Evolutionary conservation across 2,888 invertebrate genomes (phyloP).

Genomic region (Acanthococcus lagerstroemiae): DNA sequence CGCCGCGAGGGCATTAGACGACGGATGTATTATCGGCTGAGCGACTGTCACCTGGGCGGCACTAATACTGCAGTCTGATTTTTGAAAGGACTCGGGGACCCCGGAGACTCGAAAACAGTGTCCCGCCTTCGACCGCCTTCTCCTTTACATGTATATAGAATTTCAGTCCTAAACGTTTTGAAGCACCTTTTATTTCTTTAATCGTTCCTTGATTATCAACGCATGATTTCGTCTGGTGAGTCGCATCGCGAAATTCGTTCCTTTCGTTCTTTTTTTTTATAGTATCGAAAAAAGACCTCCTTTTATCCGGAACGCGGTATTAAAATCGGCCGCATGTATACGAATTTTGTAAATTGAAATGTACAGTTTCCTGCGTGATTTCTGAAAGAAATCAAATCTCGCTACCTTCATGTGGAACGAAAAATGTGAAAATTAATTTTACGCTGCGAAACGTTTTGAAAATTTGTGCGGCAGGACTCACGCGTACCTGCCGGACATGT

Average conservation of each 20-base stretch:
- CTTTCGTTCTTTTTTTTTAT: constrained; percentile 5
- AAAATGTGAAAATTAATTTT: not conserved
- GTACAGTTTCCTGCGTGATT: not conserved
- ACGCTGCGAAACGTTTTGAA: not conserved
- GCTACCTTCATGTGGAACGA: not conserved
- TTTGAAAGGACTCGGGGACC: not conserved
- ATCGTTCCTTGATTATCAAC: constrained; percentile 29
- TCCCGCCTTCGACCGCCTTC: constrained; percentile 28
- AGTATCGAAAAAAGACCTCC: not conserved
- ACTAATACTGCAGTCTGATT: constrained; percentile 20
- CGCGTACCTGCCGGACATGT: too few species aligned
- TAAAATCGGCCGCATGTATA: not conserved
- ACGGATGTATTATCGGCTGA: constrained; percentile 26
- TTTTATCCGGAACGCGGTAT: not conserved
- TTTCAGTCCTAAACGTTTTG: constrained; percentile 27
- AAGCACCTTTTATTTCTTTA: constrained; percentile 26
- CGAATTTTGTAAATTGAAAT: not conserved
- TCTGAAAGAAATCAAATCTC: constrained; percentile 4
- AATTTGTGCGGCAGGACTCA: not conserved
- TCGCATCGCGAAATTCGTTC: constrained; percentile 20
- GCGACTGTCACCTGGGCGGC: constrained; percentile 29
- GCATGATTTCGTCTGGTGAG: constrained; percentile 26
- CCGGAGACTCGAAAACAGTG: constrained; percentile 5
- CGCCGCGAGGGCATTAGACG: constrained; percentile 1
- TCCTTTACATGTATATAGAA: constrained; percentile 22